phyloP scores from a whole-genome alignment of 1,140 invertebrate genomes.

The Subanguina moxae region DNA sequence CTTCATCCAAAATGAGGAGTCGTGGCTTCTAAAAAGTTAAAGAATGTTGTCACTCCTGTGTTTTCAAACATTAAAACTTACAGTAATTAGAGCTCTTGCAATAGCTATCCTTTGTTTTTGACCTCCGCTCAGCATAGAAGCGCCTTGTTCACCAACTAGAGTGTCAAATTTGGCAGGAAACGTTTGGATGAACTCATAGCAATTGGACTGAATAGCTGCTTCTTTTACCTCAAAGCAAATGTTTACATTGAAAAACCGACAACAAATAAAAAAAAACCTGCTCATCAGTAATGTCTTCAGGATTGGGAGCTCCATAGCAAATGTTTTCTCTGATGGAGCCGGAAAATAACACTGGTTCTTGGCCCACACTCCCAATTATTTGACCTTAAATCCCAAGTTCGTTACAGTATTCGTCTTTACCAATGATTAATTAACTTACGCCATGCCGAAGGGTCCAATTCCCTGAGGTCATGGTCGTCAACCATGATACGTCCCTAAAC shows the following conservation, averaged over 20 bases:
- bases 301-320: slow-evolving; percentile 60
- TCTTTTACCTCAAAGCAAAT: slow-evolving; percentile 40
- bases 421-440: slow-evolving; percentile 60
- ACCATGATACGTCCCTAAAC: slow-evolving; percentile 51
- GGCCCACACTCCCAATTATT: slow-evolving; percentile 43
- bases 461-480: slow-evolving; percentile 60
- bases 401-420: slow-evolving; percentile 12
- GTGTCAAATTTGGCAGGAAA: slow-evolving; percentile 63
- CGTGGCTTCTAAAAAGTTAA: slow-evolving; percentile 59
- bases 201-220: slow-evolving; percentile 62
- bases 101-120: slow-evolving; percentile 58
- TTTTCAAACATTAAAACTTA: slow-evolving; percentile 29
- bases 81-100: slow-evolving; percentile 60
- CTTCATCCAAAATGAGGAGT: slow-evolving; percentile 64
- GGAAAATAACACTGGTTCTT: slow-evolving; percentile 64
- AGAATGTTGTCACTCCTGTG: too few relatives aligned
- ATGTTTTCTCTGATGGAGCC: slow-evolving; percentile 61
- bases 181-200: slow-evolving; percentile 59
- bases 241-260: not conserved
- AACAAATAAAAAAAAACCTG: slow-evolving; percentile 23
- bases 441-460: slow-evolving; percentile 61
- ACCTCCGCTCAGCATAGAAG: slow-evolving; percentile 61
- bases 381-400: slow-evolving; percentile 1
- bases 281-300: slow-evolving; percentile 51
- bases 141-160: slow-evolving; percentile 63